phyloP scores from a whole-genome alignment of 2,888 invertebrate species.

The Lottia scabra region DNA sequence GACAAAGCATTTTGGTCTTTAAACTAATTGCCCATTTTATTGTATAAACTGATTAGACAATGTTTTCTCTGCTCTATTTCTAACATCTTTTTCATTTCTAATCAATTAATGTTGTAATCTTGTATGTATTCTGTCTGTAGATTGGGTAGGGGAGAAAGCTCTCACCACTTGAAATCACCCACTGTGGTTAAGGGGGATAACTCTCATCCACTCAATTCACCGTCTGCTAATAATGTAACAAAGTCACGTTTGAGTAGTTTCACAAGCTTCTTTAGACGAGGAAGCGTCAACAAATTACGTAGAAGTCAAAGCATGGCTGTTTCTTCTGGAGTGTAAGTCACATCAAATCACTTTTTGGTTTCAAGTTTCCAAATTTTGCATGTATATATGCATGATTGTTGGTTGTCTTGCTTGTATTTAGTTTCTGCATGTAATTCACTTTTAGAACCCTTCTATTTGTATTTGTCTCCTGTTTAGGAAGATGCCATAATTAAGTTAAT shows the following conservation, averaged over 20 bases:
- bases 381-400: no score
- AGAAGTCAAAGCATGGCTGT: neutral
- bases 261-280: neutral
- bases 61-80: neutral
- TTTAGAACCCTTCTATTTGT: no score
- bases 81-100: neutral
- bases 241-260: neutral
- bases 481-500: no score
- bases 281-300: neutral
- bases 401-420: no score
- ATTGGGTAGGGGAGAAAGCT: neutral
- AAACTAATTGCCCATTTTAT: no score
- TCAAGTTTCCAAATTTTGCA: no score
- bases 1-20: no score
- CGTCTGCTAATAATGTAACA: neutral
- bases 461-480: no score
- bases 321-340: neutral
- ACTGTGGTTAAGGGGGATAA: neutral
- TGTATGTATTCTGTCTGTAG: conserved; percentile 1
- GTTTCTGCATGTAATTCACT: no score
- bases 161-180: neutral
- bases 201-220: neutral
- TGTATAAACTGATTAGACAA: no score
- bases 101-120: neutral
- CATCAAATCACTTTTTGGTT: no score